Conservation (phyloP, 1,140 invertebrate genomes). For the Cherax quadricarinatus region DNA sequence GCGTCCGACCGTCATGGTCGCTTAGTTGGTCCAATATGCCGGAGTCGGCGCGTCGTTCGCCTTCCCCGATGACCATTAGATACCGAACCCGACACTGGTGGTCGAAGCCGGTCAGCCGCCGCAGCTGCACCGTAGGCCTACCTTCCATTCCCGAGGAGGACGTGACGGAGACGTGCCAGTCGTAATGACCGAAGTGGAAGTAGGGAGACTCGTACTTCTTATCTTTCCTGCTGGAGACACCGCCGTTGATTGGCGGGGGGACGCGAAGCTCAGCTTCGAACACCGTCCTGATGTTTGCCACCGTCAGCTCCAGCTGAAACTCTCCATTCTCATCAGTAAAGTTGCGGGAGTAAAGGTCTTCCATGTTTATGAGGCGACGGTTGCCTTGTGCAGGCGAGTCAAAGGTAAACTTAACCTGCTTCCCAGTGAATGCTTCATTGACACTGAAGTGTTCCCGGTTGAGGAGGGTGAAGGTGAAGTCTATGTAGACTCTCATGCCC, state of each 20-base stretch:
- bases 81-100: slow-evolving; percentile 86
- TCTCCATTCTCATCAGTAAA: slow-evolving; percentile 91
- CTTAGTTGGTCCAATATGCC: slow-evolving; percentile 87
- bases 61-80: slow-evolving; percentile 84
- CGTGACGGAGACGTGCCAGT: slow-evolving; percentile 85
- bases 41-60: slow-evolving; percentile 85
- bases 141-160: slow-evolving; percentile 77
- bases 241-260: slow-evolving; percentile 77
- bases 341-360: slow-evolving; percentile 85
- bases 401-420: slow-evolving; percentile 86
- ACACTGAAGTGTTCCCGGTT: slow-evolving; percentile 91
- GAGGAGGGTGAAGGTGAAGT: slow-evolving; percentile 90
- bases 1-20: slow-evolving; percentile 85
- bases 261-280: slow-evolving; percentile 85
- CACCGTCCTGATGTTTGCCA: slow-evolving; percentile 86
- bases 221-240: slow-evolving; percentile 64
- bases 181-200: slow-evolving; percentile 88
- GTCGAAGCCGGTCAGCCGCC: slow-evolving; percentile 88
- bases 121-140: slow-evolving; percentile 82
- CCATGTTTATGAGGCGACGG: slow-evolving; percentile 87
- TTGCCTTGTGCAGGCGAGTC: slow-evolving; percentile 87
- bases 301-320: slow-evolving; percentile 88
- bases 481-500: slow-evolving; percentile 86
- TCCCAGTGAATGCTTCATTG: slow-evolving; percentile 89
- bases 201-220: slow-evolving; percentile 81